Percentiles rank a stretch among this genome's conserved stretches.
These are phyloP conservation scores for Gymnarchus niloticus DNA, from an alignment of 2,113 vertebrate genomes.

Conservation along the genomic window DNA sequence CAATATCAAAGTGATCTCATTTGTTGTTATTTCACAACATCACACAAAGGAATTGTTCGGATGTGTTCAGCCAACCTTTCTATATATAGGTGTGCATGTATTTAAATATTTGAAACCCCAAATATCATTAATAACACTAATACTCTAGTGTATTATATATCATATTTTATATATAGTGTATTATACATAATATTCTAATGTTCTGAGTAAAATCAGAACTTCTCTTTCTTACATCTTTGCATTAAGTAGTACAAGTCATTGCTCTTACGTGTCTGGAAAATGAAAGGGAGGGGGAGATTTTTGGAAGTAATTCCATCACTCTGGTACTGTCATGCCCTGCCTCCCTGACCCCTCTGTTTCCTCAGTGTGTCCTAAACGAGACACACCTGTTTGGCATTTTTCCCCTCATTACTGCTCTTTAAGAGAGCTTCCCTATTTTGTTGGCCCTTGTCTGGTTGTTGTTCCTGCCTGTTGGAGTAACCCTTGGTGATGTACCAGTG, in stretches of 20 bases:
- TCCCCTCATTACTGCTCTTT: too few species aligned
- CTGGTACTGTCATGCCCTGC: neutral
- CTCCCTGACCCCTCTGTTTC: too few species aligned
- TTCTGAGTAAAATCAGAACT: neutral
- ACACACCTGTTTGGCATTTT: too few species aligned
- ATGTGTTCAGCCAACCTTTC: neutral
- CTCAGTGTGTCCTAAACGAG: too few species aligned
- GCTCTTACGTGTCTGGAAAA: neutral
- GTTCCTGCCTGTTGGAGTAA: too few species aligned
- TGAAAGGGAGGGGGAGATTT: neutral
- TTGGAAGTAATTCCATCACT: neutral
- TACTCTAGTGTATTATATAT: too few species aligned
- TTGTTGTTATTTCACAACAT: neutral
- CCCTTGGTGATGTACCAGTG: too few species aligned
- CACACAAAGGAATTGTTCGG: neutral
- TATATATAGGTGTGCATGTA: neutral
- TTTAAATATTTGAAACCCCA: neutral
- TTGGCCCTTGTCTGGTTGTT: too few species aligned
- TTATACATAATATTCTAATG: neutral
- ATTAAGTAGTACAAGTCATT: neutral
- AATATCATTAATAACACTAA: too few species aligned
- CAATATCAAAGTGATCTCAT: neutral
- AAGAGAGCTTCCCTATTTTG: too few species aligned
- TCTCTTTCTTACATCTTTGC: neutral
- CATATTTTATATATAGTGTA: too few species aligned